Evolutionary conservation across 2,797 vertebrate genomes (phyloP).

Genomic region (Anguilla anguilla): DNA sequence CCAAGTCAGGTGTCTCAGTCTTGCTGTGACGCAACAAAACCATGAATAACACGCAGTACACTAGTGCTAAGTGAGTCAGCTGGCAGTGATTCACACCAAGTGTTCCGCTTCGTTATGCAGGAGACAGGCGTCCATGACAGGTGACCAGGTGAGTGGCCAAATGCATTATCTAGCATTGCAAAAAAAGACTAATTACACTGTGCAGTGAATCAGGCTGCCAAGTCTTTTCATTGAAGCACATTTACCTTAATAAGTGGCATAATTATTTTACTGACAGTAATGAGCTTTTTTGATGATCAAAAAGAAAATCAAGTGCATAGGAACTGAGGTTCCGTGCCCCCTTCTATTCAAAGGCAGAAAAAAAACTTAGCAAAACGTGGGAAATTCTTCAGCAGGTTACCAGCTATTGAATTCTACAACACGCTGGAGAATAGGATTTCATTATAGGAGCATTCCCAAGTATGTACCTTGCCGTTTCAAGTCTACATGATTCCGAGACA

Average conservation of each 20-base stretch:
- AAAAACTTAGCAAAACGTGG: not conserved
- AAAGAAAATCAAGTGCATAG: not conserved
- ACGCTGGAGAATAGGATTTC: conserved; percentile 2
- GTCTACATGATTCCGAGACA: not conserved
- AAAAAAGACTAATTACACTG: not conserved
- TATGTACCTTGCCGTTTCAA: not conserved
- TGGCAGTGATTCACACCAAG: not conserved
- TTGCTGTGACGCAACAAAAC: not conserved
- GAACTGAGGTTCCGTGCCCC: not conserved
- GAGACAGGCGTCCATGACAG: not conserved
- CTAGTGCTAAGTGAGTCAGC: not conserved
- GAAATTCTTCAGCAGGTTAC: conserved; percentile 15
- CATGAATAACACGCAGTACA: not conserved
- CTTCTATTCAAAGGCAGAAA: not conserved
- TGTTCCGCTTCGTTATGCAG: not conserved
- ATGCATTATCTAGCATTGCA: not conserved
- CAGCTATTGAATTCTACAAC: not conserved
- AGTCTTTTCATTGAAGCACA: not conserved
- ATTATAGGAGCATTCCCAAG: not conserved
- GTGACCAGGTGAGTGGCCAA: not conserved
- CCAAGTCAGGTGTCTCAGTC: not conserved
- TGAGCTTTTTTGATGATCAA: not conserved
- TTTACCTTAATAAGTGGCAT: not conserved
- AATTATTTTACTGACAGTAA: conserved; percentile 21
- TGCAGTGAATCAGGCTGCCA: not conserved